phyloP scores from a whole-genome alignment of 2,113 vertebrate species.

The Penelope pileata region DNA sequence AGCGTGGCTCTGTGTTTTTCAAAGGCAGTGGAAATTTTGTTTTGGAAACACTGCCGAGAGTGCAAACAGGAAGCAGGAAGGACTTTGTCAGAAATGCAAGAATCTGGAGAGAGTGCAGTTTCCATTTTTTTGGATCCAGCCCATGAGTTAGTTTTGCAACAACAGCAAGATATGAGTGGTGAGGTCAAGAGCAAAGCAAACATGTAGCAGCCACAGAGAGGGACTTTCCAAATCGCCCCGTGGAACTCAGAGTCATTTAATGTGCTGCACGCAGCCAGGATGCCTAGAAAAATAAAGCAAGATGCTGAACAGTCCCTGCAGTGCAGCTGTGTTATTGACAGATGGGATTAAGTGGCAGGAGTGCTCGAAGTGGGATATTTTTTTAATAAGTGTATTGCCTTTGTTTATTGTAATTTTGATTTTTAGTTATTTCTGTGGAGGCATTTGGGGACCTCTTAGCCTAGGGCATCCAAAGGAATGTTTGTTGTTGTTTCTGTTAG shows the following conservation, averaged over 20 bases:
- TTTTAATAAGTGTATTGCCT: background rate
- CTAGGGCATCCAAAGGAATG: background rate
- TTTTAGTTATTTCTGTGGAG: conserved; percentile 29
- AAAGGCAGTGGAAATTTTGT: conserved; percentile 44
- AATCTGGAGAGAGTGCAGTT: background rate
- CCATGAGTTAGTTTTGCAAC: conserved; percentile 10
- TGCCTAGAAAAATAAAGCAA: conserved; percentile 40
- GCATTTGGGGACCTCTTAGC: background rate
- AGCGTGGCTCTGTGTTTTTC: conserved; percentile 3
- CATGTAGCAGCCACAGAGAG: conserved; percentile 12
- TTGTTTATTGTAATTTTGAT: conserved; percentile 54
- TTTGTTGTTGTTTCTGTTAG: background rate
- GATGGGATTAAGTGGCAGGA: conserved; percentile 19
- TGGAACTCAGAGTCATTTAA: conserved; percentile 1
- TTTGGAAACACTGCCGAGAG: conserved; percentile 36
- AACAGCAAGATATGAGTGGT: conserved; percentile 17
- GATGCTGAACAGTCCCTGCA: conserved; percentile 33
- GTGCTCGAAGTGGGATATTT: background rate
- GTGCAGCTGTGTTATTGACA: conserved; percentile 43
- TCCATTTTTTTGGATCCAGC: background rate
- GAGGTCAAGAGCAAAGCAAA: conserved; percentile 59
- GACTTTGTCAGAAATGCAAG: background rate
- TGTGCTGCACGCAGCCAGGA: background rate
- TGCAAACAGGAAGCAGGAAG: conserved; percentile 62
- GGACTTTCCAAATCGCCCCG: background rate